Percentiles rank a stretch among this genome's conserved stretches.
These are phyloP conservation scores for Ptilorrhoa leucosticta DNA, from an alignment of 2,113 vertebrate genomes.

Conservation along the genomic window DNA sequence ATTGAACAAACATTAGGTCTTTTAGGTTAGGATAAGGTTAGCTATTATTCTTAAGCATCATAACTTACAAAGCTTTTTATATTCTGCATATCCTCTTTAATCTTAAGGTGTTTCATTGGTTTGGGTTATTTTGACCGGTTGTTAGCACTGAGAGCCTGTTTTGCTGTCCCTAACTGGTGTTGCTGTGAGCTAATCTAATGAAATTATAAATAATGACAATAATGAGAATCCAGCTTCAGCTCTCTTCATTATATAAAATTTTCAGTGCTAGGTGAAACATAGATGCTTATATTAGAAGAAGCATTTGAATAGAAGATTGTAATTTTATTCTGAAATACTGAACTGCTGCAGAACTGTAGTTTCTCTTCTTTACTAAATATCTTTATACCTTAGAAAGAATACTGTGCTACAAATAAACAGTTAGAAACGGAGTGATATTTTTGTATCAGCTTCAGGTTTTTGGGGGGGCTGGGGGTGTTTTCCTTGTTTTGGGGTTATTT, in stretches of 20 bases:
- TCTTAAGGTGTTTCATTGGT: not conserved
- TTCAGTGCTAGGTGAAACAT: not conserved
- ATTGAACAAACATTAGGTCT: not conserved
- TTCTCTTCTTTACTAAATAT: not conserved
- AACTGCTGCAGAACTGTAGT: not conserved
- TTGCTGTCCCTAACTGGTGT: not conserved
- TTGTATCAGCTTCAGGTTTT: not conserved
- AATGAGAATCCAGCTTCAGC: not conserved
- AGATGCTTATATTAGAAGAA: not conserved
- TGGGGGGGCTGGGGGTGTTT: accelerated
- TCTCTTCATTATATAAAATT: not conserved
- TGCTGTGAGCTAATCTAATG: not conserved
- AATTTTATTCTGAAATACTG: not conserved
- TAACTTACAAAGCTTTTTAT: not conserved
- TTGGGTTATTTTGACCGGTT: not conserved
- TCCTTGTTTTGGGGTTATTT: not conserved
- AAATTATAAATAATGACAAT: not conserved
- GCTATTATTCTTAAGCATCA: not conserved
- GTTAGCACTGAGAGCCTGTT: not conserved
- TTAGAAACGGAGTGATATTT: not conserved
- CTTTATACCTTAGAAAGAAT: not conserved
- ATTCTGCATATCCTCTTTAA: not conserved
- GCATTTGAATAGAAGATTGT: not conserved
- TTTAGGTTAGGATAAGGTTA: not conserved
- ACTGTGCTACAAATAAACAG: not conserved